These are phyloP conservation scores for Brevimyrus niger DNA, from an alignment of 2,113 vertebrate species.

Conservation along the genomic window DNA sequence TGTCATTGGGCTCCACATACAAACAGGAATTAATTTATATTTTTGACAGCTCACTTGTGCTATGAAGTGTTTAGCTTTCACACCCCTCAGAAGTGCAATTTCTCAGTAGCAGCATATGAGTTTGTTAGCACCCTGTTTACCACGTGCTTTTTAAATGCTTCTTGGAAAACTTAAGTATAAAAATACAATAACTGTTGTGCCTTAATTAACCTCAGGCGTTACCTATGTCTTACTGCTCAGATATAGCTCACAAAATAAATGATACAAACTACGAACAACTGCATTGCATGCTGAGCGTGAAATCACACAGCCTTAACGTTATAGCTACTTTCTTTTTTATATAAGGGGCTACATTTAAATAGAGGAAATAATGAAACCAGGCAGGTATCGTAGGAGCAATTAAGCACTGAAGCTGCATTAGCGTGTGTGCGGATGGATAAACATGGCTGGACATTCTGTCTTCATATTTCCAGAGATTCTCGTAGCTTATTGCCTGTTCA, in stretches of 20 bases:
- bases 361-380: background rate
- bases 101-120: background rate
- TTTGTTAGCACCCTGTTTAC: background rate
- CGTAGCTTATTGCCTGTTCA: background rate
- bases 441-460: background rate
- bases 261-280: background rate
- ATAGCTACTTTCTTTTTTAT: background rate
- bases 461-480: background rate
- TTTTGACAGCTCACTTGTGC: background rate
- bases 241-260: background rate
- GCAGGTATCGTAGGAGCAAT: background rate
- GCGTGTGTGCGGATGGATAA: background rate
- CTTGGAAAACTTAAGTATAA: background rate
- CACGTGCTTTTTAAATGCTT: background rate
- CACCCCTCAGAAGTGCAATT: background rate
- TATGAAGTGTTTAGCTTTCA: background rate
- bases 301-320: background rate
- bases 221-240: background rate
- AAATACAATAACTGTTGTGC: background rate
- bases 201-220: background rate
- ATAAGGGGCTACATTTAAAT: background rate
- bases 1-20: background rate
- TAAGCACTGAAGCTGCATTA: background rate
- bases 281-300: background rate
- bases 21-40: conserved; percentile 1